A percentile compares a stretch with the other conserved stretches of the same genome.
Conservation (phyloP, 92 coral and sea anemone genomes). For the Parazoanthus swiftii region DNA sequence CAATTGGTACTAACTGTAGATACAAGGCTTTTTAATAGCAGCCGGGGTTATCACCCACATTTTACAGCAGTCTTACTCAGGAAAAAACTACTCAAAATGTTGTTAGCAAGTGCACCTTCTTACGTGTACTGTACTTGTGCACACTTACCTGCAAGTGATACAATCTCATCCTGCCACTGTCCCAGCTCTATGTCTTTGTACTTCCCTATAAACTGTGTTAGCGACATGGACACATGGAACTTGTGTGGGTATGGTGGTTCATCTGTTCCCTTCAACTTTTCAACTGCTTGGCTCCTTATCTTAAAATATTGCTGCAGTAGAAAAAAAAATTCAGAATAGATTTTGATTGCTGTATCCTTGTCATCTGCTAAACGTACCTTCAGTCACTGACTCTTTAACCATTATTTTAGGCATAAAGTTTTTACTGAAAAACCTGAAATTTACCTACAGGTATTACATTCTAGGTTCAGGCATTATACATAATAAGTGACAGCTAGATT, state of each 20-base stretch:
- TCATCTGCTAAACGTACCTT: background rate
- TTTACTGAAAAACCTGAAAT: too few relatives aligned
- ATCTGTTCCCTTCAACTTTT: constrained; percentile 67
- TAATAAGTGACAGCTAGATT: too few relatives aligned
- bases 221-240: constrained; percentile 85
- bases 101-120: background rate
- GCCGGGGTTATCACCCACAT: too few relatives aligned
- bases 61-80: too few relatives aligned
- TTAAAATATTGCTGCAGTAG: constrained; percentile 84
- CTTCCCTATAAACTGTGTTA: constrained; percentile 83
- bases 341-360: background rate
- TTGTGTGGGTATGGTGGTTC: constrained; percentile 95
- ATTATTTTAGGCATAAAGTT: too few relatives aligned
- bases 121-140: background rate
- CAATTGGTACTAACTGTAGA: too few relatives aligned
- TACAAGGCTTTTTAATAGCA: too few relatives aligned
- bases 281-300: constrained; percentile 88
- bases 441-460: too few relatives aligned
- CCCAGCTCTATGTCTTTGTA: constrained; percentile 77
- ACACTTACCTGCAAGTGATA: constrained; percentile 74
- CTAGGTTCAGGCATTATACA: too few relatives aligned
- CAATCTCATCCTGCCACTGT: constrained; percentile 81
- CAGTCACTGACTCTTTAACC: too few relatives aligned
- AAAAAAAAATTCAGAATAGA: background rate
- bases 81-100: background rate